phyloP scores from a whole-genome alignment of 2,888 invertebrate species.

The Drosophila anomalipes region DNA sequence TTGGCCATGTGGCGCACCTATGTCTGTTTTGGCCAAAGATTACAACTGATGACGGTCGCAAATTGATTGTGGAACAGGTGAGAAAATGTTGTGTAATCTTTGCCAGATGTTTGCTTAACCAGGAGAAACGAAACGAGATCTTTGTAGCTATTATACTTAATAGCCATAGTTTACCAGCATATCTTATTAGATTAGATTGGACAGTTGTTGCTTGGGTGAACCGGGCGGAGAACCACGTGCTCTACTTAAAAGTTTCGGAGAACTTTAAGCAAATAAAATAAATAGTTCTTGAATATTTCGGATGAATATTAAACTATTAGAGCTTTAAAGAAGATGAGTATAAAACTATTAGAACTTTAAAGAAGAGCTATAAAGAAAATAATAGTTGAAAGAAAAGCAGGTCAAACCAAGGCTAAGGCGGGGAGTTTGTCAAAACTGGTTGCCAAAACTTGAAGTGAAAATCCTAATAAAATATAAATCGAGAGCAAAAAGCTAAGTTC shows the following conservation, averaged over 20 bases:
- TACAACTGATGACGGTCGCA: conserved; percentile 57
- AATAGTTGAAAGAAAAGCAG: neutral
- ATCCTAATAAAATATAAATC: neutral
- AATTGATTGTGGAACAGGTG: conserved; percentile 53
- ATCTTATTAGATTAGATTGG: conserved; percentile 9
- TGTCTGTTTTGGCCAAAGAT: conserved; percentile 45
- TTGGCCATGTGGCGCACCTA: conserved; percentile 44
- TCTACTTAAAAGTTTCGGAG: neutral
- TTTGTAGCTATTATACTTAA: conserved; percentile 8
- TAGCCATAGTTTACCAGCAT: conserved; percentile 11
- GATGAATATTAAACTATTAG: neutral
- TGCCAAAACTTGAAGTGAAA: neutral
- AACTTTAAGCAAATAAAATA: neutral
- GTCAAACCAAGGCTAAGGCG: neutral
- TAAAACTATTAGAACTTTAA: neutral
- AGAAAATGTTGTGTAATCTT: conserved; percentile 43
- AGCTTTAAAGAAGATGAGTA: neutral
- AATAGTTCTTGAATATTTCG: neutral
- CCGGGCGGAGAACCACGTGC: neutral
- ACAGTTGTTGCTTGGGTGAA: neutral
- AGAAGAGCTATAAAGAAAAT: neutral
- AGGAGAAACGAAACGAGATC: neutral
- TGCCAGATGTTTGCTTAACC: conserved; percentile 12
- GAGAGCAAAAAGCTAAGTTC: neutral
- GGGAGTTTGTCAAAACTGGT: neutral